A percentile compares a stretch with the other conserved stretches of the same genome.
phyloP scores from a whole-genome alignment of 2,113 vertebrate genomes.

The Callipepla squamata region DNA sequence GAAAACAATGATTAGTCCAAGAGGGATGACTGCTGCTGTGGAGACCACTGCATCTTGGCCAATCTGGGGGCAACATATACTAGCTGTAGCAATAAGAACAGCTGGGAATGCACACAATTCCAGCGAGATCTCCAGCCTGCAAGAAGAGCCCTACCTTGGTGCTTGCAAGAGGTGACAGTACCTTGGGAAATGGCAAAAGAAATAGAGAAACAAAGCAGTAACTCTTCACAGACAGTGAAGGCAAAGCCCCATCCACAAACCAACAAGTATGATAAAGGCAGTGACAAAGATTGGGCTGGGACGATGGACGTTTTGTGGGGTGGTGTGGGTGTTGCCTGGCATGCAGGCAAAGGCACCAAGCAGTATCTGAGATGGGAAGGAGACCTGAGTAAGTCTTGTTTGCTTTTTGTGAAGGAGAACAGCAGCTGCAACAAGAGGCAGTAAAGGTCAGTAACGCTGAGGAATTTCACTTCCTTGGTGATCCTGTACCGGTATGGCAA shows the following conservation, averaged over 20 bases:
- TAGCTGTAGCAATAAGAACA: background rate
- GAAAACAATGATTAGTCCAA: fast-evolving
- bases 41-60: background rate
- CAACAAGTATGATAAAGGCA: background rate
- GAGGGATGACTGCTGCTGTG: background rate
- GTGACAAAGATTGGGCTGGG: background rate
- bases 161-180: background rate
- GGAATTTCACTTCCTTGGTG: background rate
- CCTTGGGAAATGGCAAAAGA: background rate
- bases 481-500: fast-evolving
- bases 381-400: background rate
- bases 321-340: background rate
- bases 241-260: background rate
- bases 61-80: background rate
- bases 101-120: background rate
- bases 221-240: fast-evolving
- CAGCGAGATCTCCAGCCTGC: background rate
- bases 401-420: background rate
- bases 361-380: fast-evolving
- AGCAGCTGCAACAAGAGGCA: background rate
- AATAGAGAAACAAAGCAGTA: background rate
- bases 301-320: background rate
- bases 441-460: background rate
- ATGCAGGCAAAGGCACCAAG: fast-evolving
- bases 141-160: background rate